Evolutionary conservation across 2,888 invertebrate genomes (phyloP).

Genomic region (Koerneria pararmatus): DNA sequence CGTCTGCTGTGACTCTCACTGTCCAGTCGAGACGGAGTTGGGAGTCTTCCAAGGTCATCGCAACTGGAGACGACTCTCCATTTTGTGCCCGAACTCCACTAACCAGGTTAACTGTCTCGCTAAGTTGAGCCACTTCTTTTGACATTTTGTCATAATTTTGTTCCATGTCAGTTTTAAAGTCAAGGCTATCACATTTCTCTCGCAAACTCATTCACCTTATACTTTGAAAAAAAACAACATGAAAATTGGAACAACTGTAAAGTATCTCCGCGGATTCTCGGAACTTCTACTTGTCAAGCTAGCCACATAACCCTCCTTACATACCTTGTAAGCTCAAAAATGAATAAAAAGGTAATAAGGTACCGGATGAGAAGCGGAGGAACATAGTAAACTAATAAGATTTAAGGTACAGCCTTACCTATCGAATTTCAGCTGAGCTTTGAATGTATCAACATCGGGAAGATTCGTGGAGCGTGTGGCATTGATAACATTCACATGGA

Average conservation of each 20-base stretch:
- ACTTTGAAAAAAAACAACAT: too few species aligned
- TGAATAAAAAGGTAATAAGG: too few species aligned
- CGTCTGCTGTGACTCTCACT: constrained; percentile 50
- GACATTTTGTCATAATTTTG: neutral
- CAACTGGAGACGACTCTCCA: constrained; percentile 40
- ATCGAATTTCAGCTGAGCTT: constrained; percentile 53
- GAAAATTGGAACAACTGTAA: too few species aligned
- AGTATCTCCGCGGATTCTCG: too few species aligned
- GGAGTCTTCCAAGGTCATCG: constrained; percentile 45
- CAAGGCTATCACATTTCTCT: neutral
- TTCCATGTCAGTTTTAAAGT: too few species aligned
- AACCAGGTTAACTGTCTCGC: constrained; percentile 32
- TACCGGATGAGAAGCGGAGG: too few species aligned
- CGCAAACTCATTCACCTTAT: neutral
- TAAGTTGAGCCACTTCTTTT: neutral
- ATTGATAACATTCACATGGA: constrained; percentile 32
- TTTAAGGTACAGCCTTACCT: too few species aligned
- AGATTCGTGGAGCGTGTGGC: constrained; percentile 50
- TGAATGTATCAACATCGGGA: constrained; percentile 50
- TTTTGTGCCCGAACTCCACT: constrained; percentile 48
- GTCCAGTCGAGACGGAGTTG: constrained; percentile 48
- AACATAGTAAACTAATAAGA: too few species aligned
- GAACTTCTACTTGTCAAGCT: too few species aligned
- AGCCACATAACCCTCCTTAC: too few species aligned
- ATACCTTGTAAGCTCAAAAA: too few species aligned